phyloP scores from a whole-genome alignment of 1,140 invertebrate species.

The Drosophila pseudoobscura region DNA sequence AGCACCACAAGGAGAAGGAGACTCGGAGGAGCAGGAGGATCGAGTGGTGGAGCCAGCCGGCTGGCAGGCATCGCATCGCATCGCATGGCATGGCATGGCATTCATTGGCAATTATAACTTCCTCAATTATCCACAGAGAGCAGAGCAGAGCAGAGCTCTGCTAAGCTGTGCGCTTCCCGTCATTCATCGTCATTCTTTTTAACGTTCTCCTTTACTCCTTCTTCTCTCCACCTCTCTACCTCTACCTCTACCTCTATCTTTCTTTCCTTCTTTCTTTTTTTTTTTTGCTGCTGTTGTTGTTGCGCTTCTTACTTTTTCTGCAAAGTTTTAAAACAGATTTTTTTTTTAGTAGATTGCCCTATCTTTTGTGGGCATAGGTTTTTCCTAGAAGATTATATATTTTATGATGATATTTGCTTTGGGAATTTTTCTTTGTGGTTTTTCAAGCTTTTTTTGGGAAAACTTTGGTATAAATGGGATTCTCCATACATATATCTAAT shows the following conservation, averaged over 20 bases:
- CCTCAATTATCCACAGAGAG: slow-evolving; percentile 77
- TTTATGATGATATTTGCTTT: too few species aligned
- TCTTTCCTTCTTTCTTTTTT: slow-evolving; percentile 18
- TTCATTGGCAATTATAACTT: slow-evolving; percentile 83
- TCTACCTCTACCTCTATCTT: too few species aligned
- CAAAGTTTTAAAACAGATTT: slow-evolving; percentile 64
- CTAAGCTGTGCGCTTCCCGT: slow-evolving; percentile 81
- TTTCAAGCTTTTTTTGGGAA: too few species aligned
- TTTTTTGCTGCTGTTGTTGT: not conserved
- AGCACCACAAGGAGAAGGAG: not conserved
- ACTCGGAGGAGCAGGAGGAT: slow-evolving; percentile 8
- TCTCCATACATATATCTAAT: too few species aligned
- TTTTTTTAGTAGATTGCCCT: slow-evolving; percentile 40
- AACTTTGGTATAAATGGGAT: too few species aligned
- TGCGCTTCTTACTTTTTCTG: slow-evolving; percentile 28
- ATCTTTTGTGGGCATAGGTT: too few species aligned
- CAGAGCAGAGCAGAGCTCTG: slow-evolving; percentile 48
- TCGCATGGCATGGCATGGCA: slow-evolving; percentile 37
- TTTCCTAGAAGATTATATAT: too few species aligned
- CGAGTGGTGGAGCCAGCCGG: slow-evolving; percentile 14
- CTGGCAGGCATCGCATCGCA: slow-evolving; percentile 27
- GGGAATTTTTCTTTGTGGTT: too few species aligned
- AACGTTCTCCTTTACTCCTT: slow-evolving; percentile 60
- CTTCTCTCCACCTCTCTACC: not conserved
- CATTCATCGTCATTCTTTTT: slow-evolving; percentile 81